Conservation (phyloP, 2,797 vertebrate genomes). For the Gobionotothen gibberifrons region DNA sequence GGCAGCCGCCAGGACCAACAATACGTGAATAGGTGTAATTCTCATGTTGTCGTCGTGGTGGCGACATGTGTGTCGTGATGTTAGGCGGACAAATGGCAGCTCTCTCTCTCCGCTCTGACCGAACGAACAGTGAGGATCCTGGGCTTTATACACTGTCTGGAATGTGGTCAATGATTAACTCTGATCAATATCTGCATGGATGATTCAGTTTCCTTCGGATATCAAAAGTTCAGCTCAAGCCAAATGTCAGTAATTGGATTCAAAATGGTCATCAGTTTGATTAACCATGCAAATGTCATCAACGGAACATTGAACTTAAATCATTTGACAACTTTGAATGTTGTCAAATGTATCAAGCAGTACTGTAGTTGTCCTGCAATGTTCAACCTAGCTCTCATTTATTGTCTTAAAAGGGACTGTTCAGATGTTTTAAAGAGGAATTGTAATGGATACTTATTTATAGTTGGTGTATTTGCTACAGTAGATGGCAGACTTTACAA, state of each 20-base stretch:
- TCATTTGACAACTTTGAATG: not conserved
- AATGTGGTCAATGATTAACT: slow-evolving; percentile 70
- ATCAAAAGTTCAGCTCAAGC: not conserved
- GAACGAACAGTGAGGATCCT: slow-evolving; percentile 14
- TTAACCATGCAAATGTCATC: not conserved
- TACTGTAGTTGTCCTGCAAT: not conserved
- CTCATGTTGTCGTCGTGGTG: slow-evolving; percentile 77
- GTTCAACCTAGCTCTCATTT: not conserved
- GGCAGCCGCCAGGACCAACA: slow-evolving; percentile 72
- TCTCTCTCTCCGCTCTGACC: slow-evolving; percentile 15
- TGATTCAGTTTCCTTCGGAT: not conserved
- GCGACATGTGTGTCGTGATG: slow-evolving; percentile 1
- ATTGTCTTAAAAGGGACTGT: not conserved
- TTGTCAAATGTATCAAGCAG: not conserved
- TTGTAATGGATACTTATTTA: too few species aligned
- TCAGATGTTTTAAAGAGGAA: too few species aligned
- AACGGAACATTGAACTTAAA: not conserved
- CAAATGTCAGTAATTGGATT: slow-evolving; percentile 1
- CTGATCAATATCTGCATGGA: slow-evolving; percentile 29
- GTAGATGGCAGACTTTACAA: too few species aligned
- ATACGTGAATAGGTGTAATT: slow-evolving; percentile 51
- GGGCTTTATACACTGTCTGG: slow-evolving; percentile 52
- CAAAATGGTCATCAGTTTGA: not conserved
- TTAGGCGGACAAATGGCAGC: slow-evolving; percentile 19
- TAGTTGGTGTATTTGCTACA: too few species aligned